Evolutionary conservation across 2,797 vertebrate species (phyloP).

Genomic region (Arnoldichthys spilopterus): DNA sequence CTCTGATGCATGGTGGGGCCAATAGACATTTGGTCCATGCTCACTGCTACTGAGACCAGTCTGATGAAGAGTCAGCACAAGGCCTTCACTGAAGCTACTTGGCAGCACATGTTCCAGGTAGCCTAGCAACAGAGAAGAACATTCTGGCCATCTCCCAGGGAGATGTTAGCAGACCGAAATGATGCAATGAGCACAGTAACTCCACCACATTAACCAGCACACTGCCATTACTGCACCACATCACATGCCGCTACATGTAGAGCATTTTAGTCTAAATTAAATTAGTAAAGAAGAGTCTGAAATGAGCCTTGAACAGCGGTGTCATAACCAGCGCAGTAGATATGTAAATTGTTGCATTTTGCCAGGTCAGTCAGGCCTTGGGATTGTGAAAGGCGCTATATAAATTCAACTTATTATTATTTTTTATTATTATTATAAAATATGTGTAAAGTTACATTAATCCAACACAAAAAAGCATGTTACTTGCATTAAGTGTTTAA

Average conservation of each 20-base stretch:
- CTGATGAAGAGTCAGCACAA: slow-evolving; percentile 57
- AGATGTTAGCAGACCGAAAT: slow-evolving; percentile 53
- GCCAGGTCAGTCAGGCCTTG: no score
- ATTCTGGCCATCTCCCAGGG: slow-evolving; percentile 58
- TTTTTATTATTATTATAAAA: no score
- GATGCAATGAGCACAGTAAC: slow-evolving; percentile 36
- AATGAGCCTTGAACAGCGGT: neutral
- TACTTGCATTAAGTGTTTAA: no score
- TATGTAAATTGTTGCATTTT: neutral
- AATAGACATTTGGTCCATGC: slow-evolving; percentile 20
- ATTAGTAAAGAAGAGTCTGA: neutral
- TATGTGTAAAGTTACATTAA: no score
- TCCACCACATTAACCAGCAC: slow-evolving; percentile 20
- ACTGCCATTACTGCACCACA: neutral
- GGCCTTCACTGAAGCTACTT: slow-evolving; percentile 51
- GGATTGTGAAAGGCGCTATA: no score
- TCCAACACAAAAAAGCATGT: no score
- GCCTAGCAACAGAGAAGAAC: slow-evolving; percentile 63
- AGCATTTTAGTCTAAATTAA: neutral
- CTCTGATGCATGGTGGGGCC: neutral
- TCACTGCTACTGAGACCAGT: slow-evolving; percentile 46
- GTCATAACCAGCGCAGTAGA: no score
- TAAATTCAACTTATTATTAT: no score
- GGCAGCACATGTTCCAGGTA: slow-evolving; percentile 60
- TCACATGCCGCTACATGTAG: neutral